Conservation (phyloP, 2,113 vertebrate species). For the Asarcornis scutulata region DNA sequence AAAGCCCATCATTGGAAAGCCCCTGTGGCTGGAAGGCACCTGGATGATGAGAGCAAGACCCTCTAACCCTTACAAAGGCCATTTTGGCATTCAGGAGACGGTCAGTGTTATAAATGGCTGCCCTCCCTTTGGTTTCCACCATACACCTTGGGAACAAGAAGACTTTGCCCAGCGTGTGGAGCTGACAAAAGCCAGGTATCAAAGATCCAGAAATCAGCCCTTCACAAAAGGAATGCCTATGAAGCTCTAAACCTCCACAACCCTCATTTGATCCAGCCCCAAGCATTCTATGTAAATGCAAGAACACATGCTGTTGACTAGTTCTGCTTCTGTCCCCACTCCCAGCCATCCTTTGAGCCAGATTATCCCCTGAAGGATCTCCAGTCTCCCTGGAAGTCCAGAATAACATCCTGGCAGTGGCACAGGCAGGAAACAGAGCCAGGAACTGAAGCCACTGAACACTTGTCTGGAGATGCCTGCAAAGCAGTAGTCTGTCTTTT, state of each 20-base stretch:
- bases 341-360: not conserved
- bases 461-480: not conserved
- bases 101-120: not conserved
- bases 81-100: not conserved
- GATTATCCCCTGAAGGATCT: not conserved
- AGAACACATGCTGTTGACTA: not conserved
- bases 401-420: not conserved
- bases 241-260: not conserved
- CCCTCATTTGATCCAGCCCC: not conserved
- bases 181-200: not conserved
- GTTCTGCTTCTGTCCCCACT: not conserved
- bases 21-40: not conserved
- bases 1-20: no score
- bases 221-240: not conserved
- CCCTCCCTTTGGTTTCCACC: not conserved
- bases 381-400: not conserved
- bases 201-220: not conserved
- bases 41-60: not conserved
- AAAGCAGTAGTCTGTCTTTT: not conserved
- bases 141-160: not conserved
- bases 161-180: not conserved
- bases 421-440: not conserved
- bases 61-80: accelerated
- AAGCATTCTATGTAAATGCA: accelerated
- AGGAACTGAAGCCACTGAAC: not conserved